phyloP scores from a whole-genome alignment of 2,113 vertebrate genomes.

The Rattus norvegicus region GRCr8 NC_086032.1:18729501-18730000 shows the following conservation, averaged over 20 bases:
- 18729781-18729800: background rate
- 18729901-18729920: background rate
- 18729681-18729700: background rate
- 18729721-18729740: background rate
- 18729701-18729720: background rate
- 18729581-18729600: background rate
- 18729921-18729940: background rate
- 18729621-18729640: background rate
- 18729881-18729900: no score
- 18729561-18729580: no score
- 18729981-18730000: background rate
- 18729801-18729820: background rate
- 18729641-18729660: background rate
- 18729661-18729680: background rate
- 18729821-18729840: background rate
- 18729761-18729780: background rate
- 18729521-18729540: no score
- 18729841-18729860: background rate
- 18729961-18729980: background rate
- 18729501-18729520: no score
- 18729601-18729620: background rate
- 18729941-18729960: no score
- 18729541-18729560: no score
- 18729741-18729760: background rate
- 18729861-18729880: background rate